Evolutionary conservation across 2,888 invertebrate species (phyloP).

Genomic region (Cylloceria caligata): DNA sequence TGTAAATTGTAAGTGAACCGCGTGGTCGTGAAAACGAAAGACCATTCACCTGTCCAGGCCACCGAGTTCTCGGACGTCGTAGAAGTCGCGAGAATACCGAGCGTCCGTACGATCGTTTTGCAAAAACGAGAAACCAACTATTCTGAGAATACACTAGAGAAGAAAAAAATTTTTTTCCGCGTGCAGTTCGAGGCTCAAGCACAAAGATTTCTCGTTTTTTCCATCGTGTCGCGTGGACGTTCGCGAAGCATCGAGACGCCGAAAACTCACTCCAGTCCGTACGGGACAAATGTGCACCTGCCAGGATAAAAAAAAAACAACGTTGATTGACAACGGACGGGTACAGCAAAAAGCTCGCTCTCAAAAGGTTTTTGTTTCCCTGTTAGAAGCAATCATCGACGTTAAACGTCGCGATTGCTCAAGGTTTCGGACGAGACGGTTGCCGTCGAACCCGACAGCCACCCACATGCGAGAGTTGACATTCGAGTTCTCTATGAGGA

Average conservation of each 20-base stretch:
- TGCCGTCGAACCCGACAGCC: neutral
- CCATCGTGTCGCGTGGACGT: slow-evolving; percentile 33
- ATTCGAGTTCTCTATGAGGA: slow-evolving; percentile 19
- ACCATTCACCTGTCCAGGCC: slow-evolving; percentile 39
- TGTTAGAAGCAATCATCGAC: slow-evolving; percentile 21
- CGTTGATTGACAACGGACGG: slow-evolving; percentile 16
- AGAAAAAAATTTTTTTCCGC: neutral
- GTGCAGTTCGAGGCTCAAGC: neutral
- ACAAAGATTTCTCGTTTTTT: slow-evolving; percentile 19
- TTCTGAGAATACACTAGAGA: slow-evolving; percentile 5
- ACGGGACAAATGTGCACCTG: slow-evolving; percentile 60
- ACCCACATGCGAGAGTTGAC: slow-evolving; percentile 1
- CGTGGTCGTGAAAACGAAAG: slow-evolving; percentile 54
- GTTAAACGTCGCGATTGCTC: slow-evolving; percentile 43
- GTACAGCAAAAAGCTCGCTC: slow-evolving; percentile 28
- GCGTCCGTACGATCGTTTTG: slow-evolving; percentile 21
- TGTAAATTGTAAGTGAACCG: slow-evolving; percentile 79
- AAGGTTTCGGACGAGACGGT: neutral
- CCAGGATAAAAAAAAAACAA: slow-evolving; percentile 39
- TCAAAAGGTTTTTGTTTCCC: slow-evolving; percentile 29
- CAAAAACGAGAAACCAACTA: neutral
- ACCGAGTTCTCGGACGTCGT: slow-evolving; percentile 58
- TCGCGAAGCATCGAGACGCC: slow-evolving; percentile 28
- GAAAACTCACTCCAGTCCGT: slow-evolving; percentile 59
- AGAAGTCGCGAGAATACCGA: slow-evolving; percentile 56